Conservation (phyloP, 2,113 vertebrate species). For the Rhea americana region DNA sequence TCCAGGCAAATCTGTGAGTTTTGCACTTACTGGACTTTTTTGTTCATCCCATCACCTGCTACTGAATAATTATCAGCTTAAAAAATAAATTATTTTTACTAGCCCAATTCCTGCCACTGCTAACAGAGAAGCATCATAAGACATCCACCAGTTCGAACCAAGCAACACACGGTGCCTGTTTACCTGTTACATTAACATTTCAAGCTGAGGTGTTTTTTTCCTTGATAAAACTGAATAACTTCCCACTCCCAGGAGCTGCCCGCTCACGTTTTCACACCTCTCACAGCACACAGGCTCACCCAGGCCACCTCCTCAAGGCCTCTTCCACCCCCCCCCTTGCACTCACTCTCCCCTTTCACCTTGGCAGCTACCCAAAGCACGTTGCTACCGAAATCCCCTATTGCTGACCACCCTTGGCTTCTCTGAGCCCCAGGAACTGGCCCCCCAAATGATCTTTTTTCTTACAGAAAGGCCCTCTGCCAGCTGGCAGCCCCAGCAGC, state of each 20-base stretch:
- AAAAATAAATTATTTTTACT: not conserved
- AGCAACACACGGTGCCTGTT: not conserved
- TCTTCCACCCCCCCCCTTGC: not conserved
- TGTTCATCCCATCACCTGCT: not conserved
- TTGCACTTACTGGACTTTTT: not conserved
- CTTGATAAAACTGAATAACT: not conserved
- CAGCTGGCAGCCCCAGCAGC: accelerated
- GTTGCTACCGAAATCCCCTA: not conserved
- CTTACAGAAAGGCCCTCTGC: not conserved
- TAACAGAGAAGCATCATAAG: not conserved
- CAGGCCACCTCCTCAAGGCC: accelerated
- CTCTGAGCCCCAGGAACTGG: not conserved
- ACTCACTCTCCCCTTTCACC: not conserved
- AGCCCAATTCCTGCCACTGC: not conserved
- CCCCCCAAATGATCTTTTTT: not conserved
- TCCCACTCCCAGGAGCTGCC: not conserved
- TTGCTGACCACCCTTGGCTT: accelerated
- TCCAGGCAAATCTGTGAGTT: constrained; percentile 2
- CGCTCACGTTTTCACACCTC: not conserved
- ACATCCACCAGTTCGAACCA: not conserved
- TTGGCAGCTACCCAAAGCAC: not conserved
- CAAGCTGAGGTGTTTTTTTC: not conserved
- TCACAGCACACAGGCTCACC: not conserved
- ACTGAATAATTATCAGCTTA: constrained; percentile 14
- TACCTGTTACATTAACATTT: not conserved